Evolutionary conservation across 2,113 vertebrate species (phyloP), one percentile per base, ranked within the genome.

Genomic region (Sisor rabdophorus): DNA sequence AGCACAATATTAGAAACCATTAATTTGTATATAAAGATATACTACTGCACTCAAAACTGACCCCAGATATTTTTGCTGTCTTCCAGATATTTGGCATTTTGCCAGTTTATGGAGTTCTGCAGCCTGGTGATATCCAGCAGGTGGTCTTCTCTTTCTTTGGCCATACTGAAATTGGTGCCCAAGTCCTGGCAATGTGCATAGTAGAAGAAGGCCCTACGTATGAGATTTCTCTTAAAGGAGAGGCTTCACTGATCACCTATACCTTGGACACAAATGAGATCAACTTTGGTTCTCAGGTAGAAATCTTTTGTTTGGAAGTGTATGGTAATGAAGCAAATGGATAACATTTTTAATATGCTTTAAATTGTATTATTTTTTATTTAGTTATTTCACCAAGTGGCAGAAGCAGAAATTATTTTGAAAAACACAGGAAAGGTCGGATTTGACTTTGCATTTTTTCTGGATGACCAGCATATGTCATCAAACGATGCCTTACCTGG

Each of bases 141-240:
- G 83, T 95, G 28, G 82, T 75, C 0, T 85, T 97, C 79, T 94
- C 88, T 20, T 97, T 98, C 90, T 95, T 90, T 0, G 94, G 92
- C 69, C 91, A 93, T 0, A 3, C 86, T 9, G 79, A 93, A 71
- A 82, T 93, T 53, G 40, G 77, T 0, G 87, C 87, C 11, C 50
- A 11, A 10, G 90, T 89, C 72, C 81, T 80, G 0, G 95, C 93
- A 0, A 83, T 91, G 75, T 97, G 96, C 10, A 30, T 74, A 12
- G 93, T 98, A 3, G 89, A 94, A 67, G 94, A 92, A 6, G 97
- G 96, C 0, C 94, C 95, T 0, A 87, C 77, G 12, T 97, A 97
- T 2, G 67, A 93, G 24, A 17, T 98, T 9, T 1, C 6, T 0
- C 91, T 98, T 11, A 87, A 74, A 0, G 94, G 94, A 72, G 91